Conservation (phyloP, 2,113 vertebrate species). For the Anser cygnoides region DNA sequence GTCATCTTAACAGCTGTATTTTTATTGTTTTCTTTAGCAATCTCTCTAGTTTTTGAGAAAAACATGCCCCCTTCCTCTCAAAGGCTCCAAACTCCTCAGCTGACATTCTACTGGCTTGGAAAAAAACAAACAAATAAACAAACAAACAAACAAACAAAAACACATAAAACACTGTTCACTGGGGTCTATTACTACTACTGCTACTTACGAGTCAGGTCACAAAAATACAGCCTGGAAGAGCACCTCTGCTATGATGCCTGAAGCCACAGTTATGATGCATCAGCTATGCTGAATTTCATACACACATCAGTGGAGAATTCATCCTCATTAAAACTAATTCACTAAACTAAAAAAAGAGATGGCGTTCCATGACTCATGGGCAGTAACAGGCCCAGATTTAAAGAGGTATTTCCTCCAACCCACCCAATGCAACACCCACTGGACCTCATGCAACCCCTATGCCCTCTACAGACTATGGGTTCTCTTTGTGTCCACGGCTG, state of each 20-base stretch:
- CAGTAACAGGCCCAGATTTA: background rate
- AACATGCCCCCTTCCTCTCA: background rate
- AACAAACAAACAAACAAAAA: background rate
- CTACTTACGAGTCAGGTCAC: background rate
- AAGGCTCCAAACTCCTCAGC: background rate
- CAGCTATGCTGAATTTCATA: background rate
- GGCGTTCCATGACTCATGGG: no score
- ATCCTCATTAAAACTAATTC: background rate
- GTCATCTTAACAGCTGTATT: background rate
- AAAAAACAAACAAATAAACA: background rate
- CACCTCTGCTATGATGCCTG: background rate
- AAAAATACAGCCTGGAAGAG: background rate
- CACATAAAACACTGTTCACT: background rate
- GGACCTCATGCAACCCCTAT: background rate
- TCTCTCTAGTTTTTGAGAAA: background rate
- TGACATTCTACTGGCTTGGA: background rate
- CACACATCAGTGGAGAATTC: background rate
- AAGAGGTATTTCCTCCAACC: background rate
- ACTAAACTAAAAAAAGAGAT: background rate
- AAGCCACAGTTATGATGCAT: background rate
- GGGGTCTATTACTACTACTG: background rate
- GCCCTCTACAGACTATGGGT: background rate
- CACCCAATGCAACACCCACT: no score
- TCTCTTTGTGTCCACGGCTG: background rate
- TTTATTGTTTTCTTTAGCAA: background rate